phyloP scores from a whole-genome alignment of 2,113 vertebrate species.

The Hippocampus barbouri region DNA sequence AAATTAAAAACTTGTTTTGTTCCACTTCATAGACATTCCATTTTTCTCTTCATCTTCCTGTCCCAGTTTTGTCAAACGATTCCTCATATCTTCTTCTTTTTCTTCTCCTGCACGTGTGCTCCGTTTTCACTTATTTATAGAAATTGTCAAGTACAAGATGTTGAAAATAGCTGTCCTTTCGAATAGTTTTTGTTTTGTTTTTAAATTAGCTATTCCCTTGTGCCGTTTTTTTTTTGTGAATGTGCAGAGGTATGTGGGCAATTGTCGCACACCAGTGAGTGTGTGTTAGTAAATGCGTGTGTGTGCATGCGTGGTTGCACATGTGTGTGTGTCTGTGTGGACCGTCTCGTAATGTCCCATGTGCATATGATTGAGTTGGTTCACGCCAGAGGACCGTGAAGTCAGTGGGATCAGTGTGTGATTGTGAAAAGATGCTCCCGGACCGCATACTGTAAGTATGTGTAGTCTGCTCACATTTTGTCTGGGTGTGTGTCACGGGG shows the following conservation, averaged over 20 bases:
- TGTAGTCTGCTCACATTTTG: slow-evolving; percentile 20
- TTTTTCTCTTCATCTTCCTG: slow-evolving; percentile 36
- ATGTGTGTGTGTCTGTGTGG: slow-evolving; percentile 11
- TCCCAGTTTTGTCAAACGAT: slow-evolving; percentile 49
- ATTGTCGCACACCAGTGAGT: not conserved
- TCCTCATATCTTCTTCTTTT: slow-evolving; percentile 26
- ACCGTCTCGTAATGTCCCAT: slow-evolving; percentile 14
- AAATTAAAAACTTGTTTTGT: slow-evolving; percentile 28
- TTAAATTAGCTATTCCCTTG: not conserved
- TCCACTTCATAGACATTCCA: slow-evolving; percentile 10
- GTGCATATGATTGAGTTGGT: slow-evolving; percentile 2
- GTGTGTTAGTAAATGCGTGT: not conserved
- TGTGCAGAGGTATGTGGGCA: not conserved
- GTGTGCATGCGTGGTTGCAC: not conserved
- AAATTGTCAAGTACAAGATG: slow-evolving; percentile 31
- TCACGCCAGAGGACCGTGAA: not conserved
- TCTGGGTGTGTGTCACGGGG: slow-evolving; percentile 12
- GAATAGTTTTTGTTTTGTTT: not conserved
- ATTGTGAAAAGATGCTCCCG: slow-evolving; percentile 16
- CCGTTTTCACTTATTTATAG: slow-evolving; percentile 53
- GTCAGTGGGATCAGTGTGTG: slow-evolving; percentile 6
- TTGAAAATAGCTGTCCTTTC: slow-evolving; percentile 20
- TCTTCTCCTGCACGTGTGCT: slow-evolving; percentile 8
- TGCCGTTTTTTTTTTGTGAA: not conserved
- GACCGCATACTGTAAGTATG: slow-evolving; percentile 20